Evolutionary conservation across 2,113 vertebrate species (phyloP).

Genomic region (Elachura formosa): DNA sequence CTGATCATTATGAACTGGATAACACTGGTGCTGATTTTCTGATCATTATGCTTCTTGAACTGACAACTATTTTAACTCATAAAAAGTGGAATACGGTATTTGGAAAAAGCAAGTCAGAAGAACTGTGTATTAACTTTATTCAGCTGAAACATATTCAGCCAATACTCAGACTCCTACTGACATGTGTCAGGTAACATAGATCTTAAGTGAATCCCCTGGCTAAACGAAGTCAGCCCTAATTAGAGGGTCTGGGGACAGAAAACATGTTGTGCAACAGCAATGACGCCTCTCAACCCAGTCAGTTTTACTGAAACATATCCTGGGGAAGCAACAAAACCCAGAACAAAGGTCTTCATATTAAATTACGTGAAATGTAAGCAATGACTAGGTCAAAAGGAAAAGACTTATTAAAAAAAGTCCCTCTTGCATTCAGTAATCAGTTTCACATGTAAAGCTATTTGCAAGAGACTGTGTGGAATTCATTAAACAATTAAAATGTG

Average conservation of each 20-base stretch:
- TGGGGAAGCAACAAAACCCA: background rate
- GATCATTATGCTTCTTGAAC: background rate
- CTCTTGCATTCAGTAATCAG: background rate
- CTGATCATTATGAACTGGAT: background rate
- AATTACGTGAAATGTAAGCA: conserved; percentile 30
- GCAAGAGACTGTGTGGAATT: conserved; percentile 2
- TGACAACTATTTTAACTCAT: background rate
- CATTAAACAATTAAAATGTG: conserved; percentile 35
- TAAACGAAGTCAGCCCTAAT: conserved; percentile 22
- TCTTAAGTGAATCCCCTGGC: conserved; percentile 9
- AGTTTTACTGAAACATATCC: background rate
- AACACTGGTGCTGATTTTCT: background rate
- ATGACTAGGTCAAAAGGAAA: conserved; percentile 8
- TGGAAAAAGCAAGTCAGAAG: background rate
- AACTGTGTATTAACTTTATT: background rate
- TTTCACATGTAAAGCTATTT: background rate
- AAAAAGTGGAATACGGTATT: background rate
- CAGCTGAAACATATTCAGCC: background rate
- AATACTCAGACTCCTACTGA: conserved; percentile 20
- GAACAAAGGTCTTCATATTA: conserved; percentile 12
- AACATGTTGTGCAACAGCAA: background rate
- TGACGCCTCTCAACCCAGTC: background rate
- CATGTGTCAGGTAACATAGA: conserved; percentile 43
- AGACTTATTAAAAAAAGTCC: background rate
- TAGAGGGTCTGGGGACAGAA: background rate